Conservation (phyloP, 2,797 vertebrate genomes). For the Acanthornis magna region DNA sequence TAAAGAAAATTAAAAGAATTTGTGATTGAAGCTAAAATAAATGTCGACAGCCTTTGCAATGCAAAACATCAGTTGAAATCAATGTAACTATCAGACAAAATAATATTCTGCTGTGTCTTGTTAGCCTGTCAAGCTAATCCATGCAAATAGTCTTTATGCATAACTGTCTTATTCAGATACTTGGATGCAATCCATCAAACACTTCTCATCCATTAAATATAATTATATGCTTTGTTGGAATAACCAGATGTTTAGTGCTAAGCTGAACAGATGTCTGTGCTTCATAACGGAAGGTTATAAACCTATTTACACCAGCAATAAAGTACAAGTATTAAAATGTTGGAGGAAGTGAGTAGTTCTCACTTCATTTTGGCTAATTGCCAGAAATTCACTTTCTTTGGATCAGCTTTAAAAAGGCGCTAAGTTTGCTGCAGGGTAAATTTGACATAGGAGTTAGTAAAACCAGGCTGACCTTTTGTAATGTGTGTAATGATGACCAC, state of each 20-base stretch:
- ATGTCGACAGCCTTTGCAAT: background rate
- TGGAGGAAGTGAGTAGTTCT: constrained; percentile 31
- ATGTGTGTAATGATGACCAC: background rate
- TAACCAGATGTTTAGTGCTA: constrained; percentile 75
- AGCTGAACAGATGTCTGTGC: constrained; percentile 73
- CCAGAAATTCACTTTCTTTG: background rate
- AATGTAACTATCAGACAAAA: background rate
- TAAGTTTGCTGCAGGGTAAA: constrained; percentile 5
- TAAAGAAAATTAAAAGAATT: background rate
- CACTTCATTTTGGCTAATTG: constrained; percentile 32
- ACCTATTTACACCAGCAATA: constrained; percentile 67
- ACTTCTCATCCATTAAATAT: constrained; percentile 76
- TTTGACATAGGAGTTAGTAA: background rate
- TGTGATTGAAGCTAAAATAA: background rate
- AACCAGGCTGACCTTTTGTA: constrained; percentile 17
- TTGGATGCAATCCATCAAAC: constrained; percentile 71
- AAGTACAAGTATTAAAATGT: constrained; percentile 67
- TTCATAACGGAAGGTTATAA: constrained; percentile 72
- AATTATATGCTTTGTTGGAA: constrained; percentile 76
- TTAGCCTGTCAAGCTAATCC: constrained; percentile 55
- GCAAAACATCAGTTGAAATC: background rate
- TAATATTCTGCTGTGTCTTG: constrained; percentile 16
- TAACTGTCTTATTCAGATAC: constrained; percentile 65
- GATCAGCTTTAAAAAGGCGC: background rate
- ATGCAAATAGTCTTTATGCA: constrained; percentile 52